phyloP scores from a whole-genome alignment of 1,140 invertebrate species.

The Drosophila subobscura region DNA sequence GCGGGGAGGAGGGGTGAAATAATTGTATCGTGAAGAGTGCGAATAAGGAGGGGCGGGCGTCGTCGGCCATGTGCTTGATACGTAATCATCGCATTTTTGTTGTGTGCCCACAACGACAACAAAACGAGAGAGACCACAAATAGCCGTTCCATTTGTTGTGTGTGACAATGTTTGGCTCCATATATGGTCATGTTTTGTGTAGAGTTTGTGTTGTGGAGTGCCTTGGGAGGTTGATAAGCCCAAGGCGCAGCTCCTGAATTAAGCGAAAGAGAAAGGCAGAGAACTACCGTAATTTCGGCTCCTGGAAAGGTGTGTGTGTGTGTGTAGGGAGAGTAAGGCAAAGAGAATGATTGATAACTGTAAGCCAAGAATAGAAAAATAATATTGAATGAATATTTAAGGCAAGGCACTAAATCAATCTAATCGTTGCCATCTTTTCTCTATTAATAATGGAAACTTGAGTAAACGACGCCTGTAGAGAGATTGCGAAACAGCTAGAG shows the following conservation, averaged over 20 bases:
- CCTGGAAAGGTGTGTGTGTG: too few species aligned
- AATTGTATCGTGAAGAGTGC: slow-evolving; percentile 26
- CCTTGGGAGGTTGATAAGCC: slow-evolving; percentile 52
- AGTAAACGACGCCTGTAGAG: too few species aligned
- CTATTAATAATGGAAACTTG: too few species aligned
- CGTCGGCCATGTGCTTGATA: slow-evolving; percentile 55
- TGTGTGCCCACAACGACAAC: background rate
- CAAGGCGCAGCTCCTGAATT: slow-evolving; percentile 26
- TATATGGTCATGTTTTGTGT: slow-evolving; percentile 68
- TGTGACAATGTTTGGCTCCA: slow-evolving; percentile 41
- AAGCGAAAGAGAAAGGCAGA: background rate
- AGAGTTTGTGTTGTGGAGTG: slow-evolving; percentile 37
- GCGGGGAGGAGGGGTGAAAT: slow-evolving; percentile 15
- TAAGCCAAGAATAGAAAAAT: too few species aligned
- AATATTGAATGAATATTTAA: too few species aligned
- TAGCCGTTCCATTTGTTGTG: slow-evolving; percentile 62
- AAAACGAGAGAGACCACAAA: slow-evolving; percentile 27
- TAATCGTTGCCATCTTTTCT: too few species aligned
- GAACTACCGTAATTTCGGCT: slow-evolving; percentile 5
- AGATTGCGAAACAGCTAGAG: too few species aligned
- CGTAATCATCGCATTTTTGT: slow-evolving; percentile 49
- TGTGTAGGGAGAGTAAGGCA: background rate
- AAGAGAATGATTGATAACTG: background rate
- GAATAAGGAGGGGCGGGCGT: slow-evolving; percentile 39
- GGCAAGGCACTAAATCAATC: too few species aligned